A percentile compares a stretch with the other conserved stretches of the same genome.
Conservation (phyloP, 2,113 vertebrate species). For the Loxodonta africana region DNA sequence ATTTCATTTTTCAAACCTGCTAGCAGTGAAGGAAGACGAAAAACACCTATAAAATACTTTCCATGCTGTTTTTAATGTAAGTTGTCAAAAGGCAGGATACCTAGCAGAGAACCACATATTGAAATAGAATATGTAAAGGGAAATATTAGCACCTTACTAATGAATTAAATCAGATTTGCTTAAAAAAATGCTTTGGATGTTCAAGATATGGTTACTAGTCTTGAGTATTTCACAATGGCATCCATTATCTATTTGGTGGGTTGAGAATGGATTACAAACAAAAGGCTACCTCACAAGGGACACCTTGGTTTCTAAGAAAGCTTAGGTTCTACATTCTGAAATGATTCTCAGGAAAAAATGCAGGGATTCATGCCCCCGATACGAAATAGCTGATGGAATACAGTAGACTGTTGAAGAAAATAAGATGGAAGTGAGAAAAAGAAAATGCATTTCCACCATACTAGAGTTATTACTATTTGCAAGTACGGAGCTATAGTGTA, state of each 20-base stretch:
- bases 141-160: not conserved
- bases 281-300: not conserved
- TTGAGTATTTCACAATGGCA: not conserved
- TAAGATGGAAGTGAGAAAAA: not conserved
- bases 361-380: not conserved
- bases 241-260: not conserved
- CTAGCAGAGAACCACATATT: not conserved
- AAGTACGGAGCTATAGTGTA: not conserved
- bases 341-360: not conserved
- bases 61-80: conserved; percentile 37
- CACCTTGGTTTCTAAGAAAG: not conserved
- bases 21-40: conserved; percentile 18
- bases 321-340: not conserved
- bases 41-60: conserved; percentile 28
- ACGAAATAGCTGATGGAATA: not conserved
- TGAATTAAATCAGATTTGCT: conserved; percentile 19
- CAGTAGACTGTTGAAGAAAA: not conserved
- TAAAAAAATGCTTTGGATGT: conserved; percentile 2
- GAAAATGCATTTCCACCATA: not conserved
- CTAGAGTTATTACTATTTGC: not conserved
- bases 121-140: not conserved
- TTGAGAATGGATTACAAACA: not conserved
- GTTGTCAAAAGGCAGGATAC: conserved; percentile 10
- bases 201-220: not conserved
- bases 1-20: conserved; percentile 51